These are phyloP conservation scores for Oryzias javanicus DNA, from an alignment of 2,113 vertebrate genomes.

Conservation along the genomic window DNA sequence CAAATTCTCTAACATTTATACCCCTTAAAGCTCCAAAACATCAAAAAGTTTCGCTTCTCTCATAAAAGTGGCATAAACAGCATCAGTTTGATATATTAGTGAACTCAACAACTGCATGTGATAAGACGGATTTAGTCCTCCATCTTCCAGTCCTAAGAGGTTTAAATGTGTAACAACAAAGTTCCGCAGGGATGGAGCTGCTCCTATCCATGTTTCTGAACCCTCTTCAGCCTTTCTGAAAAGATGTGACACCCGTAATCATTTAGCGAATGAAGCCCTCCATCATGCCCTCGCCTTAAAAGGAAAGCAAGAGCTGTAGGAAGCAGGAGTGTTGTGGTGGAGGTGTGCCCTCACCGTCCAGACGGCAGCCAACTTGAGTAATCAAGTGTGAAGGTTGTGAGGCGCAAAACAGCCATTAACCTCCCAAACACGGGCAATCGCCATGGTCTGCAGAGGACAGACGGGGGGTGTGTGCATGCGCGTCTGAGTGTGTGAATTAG, in stretches of 20 bases:
- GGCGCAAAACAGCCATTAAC: conserved; percentile 72
- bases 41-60: too few relatives aligned
- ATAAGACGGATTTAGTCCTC: too few relatives aligned
- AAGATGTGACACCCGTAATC: neutral
- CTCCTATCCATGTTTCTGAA: neutral
- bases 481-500: conserved; percentile 11
- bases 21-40: too few relatives aligned
- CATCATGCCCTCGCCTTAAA: conserved; percentile 24
- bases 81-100: too few relatives aligned
- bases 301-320: neutral
- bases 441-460: conserved; percentile 41
- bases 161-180: neutral
- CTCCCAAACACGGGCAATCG: conserved; percentile 64
- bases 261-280: conserved; percentile 13
- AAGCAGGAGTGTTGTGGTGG: conserved; percentile 18
- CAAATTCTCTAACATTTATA: too few relatives aligned
- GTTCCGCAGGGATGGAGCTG: neutral
- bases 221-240: neutral
- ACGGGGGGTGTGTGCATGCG: conserved; percentile 3
- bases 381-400: conserved; percentile 76
- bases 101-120: too few relatives aligned
- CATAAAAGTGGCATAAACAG: too few relatives aligned
- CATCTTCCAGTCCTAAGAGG: neutral
- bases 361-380: conserved; percentile 53
- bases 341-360: conserved; percentile 39